These are phyloP conservation scores for Siniperca undulata DNA, from an alignment of 2,797 vertebrate species.

Conservation along the genomic window DNA sequence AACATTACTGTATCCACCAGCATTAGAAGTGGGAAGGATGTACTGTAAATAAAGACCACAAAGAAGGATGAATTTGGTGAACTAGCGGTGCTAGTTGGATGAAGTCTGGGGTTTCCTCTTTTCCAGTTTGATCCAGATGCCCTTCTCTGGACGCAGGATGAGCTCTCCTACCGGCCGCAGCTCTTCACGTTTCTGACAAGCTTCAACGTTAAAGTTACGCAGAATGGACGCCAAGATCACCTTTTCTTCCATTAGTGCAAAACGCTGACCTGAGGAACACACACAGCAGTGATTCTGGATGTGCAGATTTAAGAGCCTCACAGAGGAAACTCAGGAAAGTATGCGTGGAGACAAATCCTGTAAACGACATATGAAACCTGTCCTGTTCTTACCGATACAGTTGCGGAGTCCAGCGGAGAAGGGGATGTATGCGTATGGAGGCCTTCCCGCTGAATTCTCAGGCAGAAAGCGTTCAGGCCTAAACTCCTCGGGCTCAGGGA, in stretches of 20 bases:
- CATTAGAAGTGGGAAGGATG: neutral
- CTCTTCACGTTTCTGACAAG: constrained; percentile 88
- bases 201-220: constrained; percentile 88
- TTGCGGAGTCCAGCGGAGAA: constrained; percentile 97
- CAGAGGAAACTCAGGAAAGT: neutral
- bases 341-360: neutral
- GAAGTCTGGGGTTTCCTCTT: constrained; percentile 66
- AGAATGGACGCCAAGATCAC: constrained; percentile 89
- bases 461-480: constrained; percentile 91
- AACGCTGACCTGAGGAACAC: constrained; percentile 89
- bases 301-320: neutral
- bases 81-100: constrained; percentile 3
- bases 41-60: neutral
- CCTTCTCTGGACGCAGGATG: constrained; percentile 90
- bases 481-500: constrained; percentile 93
- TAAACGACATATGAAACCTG: neutral
- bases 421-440: constrained; percentile 91
- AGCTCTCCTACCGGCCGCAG: constrained; percentile 88
- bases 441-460: constrained; percentile 88
- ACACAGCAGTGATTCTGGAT: neutral
- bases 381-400: constrained; percentile 90
- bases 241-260: constrained; percentile 96
- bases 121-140: constrained; percentile 92
- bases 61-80: neutral
- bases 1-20: neutral